These are phyloP conservation scores for Mesoligia furuncula DNA, from an alignment of 2,888 invertebrate genomes.

Conservation along the genomic window DNA sequence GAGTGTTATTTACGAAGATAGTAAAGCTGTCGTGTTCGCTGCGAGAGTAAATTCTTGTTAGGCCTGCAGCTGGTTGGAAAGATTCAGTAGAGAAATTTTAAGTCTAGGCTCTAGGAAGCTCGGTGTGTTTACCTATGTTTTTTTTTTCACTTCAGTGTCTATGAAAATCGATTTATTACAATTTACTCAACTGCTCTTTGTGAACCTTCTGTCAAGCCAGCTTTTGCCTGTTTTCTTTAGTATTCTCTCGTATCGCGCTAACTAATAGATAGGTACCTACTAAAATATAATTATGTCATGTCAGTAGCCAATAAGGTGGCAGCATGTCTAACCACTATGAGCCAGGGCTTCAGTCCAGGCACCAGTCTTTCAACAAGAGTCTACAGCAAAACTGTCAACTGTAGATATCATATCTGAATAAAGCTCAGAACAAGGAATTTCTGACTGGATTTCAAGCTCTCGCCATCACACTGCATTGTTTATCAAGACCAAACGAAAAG, in stretches of 20 bases:
- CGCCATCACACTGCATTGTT: not conserved
- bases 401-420: not conserved
- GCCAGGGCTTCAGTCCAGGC: not conserved
- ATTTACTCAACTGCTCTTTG: not conserved
- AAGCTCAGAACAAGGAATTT: not conserved
- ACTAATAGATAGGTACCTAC: not conserved
- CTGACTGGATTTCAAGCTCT: not conserved
- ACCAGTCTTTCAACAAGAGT: not conserved
- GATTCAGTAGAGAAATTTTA: not conserved
- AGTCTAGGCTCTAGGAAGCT: not conserved
- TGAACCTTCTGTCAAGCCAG: too few species aligned
- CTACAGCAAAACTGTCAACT: not conserved
- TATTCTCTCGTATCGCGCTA: not conserved
- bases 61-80: not conserved
- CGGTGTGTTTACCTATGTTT: not conserved
- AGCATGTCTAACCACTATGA: not conserved
- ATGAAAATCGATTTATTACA: not conserved
- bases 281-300: not conserved
- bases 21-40: conserved; percentile 57
- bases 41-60: conserved; percentile 56
- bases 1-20: conserved; percentile 55
- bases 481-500: conserved; percentile 21
- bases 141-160: not conserved
- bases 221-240: not conserved
- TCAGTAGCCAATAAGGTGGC: not conserved